Conservation (phyloP, 2,113 vertebrate species). For the Synchiropus splendidus region DNA sequence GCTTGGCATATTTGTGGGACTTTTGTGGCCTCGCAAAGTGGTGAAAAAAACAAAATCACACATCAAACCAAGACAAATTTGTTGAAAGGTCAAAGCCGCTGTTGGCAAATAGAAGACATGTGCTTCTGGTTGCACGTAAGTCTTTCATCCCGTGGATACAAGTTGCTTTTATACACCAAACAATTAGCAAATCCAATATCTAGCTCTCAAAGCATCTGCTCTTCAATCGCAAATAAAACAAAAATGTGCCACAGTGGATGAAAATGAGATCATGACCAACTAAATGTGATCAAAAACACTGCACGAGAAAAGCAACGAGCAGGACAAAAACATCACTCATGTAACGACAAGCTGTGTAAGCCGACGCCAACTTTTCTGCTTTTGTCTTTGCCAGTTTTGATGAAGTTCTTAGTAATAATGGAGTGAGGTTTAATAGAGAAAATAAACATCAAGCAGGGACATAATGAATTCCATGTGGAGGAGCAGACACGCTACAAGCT, state of each 20-base stretch:
- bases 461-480: constrained; percentile 63
- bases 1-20: constrained; percentile 9
- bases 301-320: constrained; percentile 10
- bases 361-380: constrained; percentile 18
- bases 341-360: neutral
- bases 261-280: neutral
- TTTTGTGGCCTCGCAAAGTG: constrained; percentile 15
- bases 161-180: constrained; percentile 29
- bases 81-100: constrained; percentile 45
- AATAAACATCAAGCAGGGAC: constrained; percentile 56
- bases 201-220: constrained; percentile 16
- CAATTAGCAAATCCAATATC: constrained; percentile 33
- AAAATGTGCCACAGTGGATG: neutral
- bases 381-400: constrained; percentile 55
- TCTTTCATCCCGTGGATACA: constrained; percentile 36
- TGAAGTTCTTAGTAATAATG: constrained; percentile 55
- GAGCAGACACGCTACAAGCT: constrained; percentile 27
- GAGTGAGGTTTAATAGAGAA: constrained; percentile 61
- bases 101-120: constrained; percentile 44
- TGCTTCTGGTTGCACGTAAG: constrained; percentile 13
- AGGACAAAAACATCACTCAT: constrained; percentile 7
- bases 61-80: constrained; percentile 34
- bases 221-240: constrained; percentile 4
- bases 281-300: neutral
- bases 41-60: constrained; percentile 27